Evolutionary conservation across 2,888 invertebrate species (phyloP).

Genomic region (Drosophila siamana): DNA sequence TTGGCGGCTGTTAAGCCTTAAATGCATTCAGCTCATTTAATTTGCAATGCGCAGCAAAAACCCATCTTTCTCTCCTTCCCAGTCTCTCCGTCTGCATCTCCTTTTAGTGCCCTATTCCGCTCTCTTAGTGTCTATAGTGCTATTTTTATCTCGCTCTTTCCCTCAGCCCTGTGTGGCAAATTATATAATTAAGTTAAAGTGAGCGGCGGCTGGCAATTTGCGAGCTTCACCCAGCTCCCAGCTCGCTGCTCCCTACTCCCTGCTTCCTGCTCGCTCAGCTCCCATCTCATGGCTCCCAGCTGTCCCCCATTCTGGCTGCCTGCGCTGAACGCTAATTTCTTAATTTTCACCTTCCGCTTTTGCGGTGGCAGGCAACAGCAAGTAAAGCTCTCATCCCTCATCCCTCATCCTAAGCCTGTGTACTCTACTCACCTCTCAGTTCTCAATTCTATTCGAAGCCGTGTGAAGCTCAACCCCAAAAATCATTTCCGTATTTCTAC

Average conservation of each 20-base stretch:
- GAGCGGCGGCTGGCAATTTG: conserved; percentile 64
- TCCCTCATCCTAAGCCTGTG: conserved; percentile 2
- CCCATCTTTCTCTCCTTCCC: conserved; percentile 5
- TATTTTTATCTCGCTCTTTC: conserved; percentile 10
- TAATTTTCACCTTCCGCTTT: conserved; percentile 83
- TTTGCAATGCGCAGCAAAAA: conserved; percentile 61
- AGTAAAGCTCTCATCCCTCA: conserved; percentile 12
- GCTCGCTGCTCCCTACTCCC: conserved; percentile 4
- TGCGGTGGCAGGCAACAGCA: conserved; percentile 39
- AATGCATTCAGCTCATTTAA: conserved; percentile 80
- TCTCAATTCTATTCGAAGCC: conserved; percentile 15
- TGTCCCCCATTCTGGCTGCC: conserved; percentile 46
- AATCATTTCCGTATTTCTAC: conserved; percentile 76
- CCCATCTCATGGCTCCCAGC: conserved; percentile 13
- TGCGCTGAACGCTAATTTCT: conserved; percentile 75
- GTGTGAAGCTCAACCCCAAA: conserved; percentile 72
- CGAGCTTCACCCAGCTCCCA: conserved; percentile 29
- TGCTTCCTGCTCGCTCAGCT: conserved; percentile 3
- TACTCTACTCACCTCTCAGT: neutral
- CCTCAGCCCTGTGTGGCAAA: conserved; percentile 46
- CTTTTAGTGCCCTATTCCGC: neutral
- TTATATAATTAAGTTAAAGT: conserved; percentile 82
- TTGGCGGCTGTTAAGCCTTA: conserved; percentile 68
- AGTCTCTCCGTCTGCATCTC: conserved; percentile 1
- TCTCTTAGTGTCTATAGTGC: neutral